phyloP scores from a whole-genome alignment of 1,140 invertebrate genomes.

The Sarcophaga peregrina region DNA sequence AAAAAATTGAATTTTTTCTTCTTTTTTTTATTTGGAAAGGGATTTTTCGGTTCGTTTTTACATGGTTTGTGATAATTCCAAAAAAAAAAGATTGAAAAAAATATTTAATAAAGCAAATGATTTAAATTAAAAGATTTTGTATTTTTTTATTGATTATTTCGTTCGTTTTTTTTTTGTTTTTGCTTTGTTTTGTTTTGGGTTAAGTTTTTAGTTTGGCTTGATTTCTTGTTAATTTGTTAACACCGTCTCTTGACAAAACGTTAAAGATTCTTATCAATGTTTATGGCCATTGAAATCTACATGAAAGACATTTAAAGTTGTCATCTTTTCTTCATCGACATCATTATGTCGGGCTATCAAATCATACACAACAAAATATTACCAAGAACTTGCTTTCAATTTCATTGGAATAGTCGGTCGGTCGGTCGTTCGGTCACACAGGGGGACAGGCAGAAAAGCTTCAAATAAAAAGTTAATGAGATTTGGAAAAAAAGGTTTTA shows the following conservation, averaged over 20 bases:
- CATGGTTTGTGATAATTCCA: background rate
- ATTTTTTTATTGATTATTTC: conserved; percentile 4
- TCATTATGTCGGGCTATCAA: conserved; percentile 22
- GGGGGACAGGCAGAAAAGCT: background rate
- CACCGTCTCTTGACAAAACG: conserved; percentile 18
- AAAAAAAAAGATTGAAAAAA: too few relatives aligned
- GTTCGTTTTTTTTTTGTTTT: conserved; percentile 2
- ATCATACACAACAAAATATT: background rate
- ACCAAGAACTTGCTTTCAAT: conserved; percentile 39
- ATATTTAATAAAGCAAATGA: too few relatives aligned
- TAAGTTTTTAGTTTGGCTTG: background rate
- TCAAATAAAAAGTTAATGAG: too few relatives aligned
- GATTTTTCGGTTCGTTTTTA: conserved; percentile 24
- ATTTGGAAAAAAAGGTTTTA: too few relatives aligned
- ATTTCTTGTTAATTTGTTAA: conserved; percentile 41
- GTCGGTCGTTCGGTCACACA: background rate
- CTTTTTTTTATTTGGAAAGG: background rate
- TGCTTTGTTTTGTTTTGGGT: background rate
- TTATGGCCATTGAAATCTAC: background rate
- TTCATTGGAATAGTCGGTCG: conserved; percentile 3
- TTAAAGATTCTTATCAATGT: conserved; percentile 8
- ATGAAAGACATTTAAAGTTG: conserved; percentile 18
- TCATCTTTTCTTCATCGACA: conserved; percentile 30
- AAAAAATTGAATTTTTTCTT: too few relatives aligned
- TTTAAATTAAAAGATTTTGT: background rate